A percentile compares a stretch with the other conserved stretches of the same genome.
Evolutionary conservation across 2,113 vertebrate genomes (phyloP).

Genomic region (Aphelocoma coerulescens): DNA sequence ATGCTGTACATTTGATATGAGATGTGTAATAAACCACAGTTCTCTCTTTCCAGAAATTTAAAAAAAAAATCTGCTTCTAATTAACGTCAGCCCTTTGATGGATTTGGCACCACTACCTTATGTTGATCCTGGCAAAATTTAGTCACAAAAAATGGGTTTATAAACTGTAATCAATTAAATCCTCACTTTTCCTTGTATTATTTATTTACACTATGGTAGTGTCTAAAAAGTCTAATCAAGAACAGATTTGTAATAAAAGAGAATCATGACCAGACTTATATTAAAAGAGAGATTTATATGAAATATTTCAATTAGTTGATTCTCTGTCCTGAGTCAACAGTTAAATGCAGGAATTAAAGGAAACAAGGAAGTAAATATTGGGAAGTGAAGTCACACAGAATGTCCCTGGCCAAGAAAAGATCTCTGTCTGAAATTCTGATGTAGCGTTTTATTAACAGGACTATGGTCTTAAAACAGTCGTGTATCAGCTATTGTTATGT

Average conservation of each 20-base stretch:
- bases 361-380: background rate
- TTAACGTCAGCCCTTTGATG: background rate
- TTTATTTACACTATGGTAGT: conserved; percentile 6
- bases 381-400: background rate
- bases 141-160: background rate
- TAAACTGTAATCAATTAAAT: conserved; percentile 8
- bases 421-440: background rate
- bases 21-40: background rate
- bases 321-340: background rate
- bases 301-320: background rate
- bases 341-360: background rate
- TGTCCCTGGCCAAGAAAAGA: background rate
- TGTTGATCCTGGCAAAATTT: conserved; percentile 26
- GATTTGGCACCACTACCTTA: background rate
- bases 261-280: background rate
- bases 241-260: background rate
- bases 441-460: background rate
- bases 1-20: background rate
- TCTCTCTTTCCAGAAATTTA: background rate
- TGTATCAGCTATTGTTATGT: background rate
- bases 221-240: background rate
- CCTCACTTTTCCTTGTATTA: background rate
- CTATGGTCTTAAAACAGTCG: background rate
- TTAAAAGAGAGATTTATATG: background rate
- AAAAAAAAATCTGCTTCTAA: background rate